Base-by-base conservation (phyloP, 2,888 invertebrate species). In the Scotopteryx bipunctaria region DNA sequence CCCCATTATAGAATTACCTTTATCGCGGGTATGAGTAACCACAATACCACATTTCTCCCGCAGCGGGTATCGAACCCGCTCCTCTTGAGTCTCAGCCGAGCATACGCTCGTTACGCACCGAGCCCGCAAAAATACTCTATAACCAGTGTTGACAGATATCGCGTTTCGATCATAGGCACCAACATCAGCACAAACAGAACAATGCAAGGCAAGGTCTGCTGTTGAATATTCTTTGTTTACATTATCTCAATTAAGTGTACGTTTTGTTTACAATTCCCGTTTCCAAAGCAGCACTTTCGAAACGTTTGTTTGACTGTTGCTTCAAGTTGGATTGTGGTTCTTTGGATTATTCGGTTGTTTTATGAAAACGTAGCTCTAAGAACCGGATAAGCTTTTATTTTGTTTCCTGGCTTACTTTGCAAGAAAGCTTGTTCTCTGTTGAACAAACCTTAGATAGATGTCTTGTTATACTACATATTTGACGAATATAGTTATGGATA, bases 171-270 rank as follows among this genome's bases (percentile, higher is more conserved):
- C 37, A 25, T 37, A 25, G 11, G 25, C 36, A 43, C 16, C 38
- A 17, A 14, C 16, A 32, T 47, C 33, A 54, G 41, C 54, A 59
- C 46, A 57, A 55, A 57, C 59, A 61, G 55, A 41, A 29, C 35
- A 46, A 36, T 46, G 46, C 46, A 42, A 51, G 17, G 71, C 73
- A 70, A 59, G 61, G 76, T 79, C 80, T 76, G 78, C 75, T 73
- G 65, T 71, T 79, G 76, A 74, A 72, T 77, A 77, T 76, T 76
- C 81, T 82, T 83, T 87, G 84, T 88, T 89, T 86, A 76, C 80
- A 76, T 81, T 80, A 83, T 85, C 81, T 84, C 85, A 87, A 87
- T 88, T 87, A 87, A 88, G 84, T 81, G 81, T 83, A 80, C 80
- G 81, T 83, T 81, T 77, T 86, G 83, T 86, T 85, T 86, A 76